Evolutionary conservation across 2,797 vertebrate genomes (phyloP), one percentile per base, ranked within the genome.

Genomic region (Syngnathus acus): DNA sequence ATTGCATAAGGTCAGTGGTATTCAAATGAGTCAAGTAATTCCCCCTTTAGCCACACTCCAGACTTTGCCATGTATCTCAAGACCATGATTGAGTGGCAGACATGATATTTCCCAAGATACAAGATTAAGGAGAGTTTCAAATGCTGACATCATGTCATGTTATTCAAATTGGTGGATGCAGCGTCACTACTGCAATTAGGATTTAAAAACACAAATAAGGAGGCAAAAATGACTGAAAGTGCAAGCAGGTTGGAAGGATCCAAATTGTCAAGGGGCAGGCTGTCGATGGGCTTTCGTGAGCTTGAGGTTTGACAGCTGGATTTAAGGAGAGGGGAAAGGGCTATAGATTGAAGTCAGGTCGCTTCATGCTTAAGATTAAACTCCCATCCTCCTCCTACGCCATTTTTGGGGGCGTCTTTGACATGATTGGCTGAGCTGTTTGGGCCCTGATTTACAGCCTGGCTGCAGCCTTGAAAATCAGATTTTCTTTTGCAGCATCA

Each of bases 291-390:
- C 69, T 76, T 84, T 76, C 57, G 67, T 68, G 73, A 75, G 74
- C 77, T 82, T 71, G 66, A 70, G 79, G 75, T 87, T 81, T 83
- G 78, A 82, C 81, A 85, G 81, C 73, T 68, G 65, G 76, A 77
- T 84, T 88, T 86, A 81, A 79, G 75, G 72, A 77, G 70, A 81
- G 74, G 81, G 77, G 76, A 79, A 50, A 68, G 67, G 75, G 78
- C 76, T 78, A 67, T 38, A 76, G 78, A 83, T 84, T 81, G 81
- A 72, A 86, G 83, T 86, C 78, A 80, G 79, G 77, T 79, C 73
- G 81, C 77, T 76, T 75, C 81, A 85, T 81, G 75, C 82, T 63
- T 68, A 79, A 82, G 83, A 82, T 83, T 86, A 80, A 84, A 82
- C 75, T 78, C 77, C 79, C 64, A 59, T 78, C 77, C 78, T 76